phyloP scores from a whole-genome alignment of 1,140 invertebrate genomes.

The Nymphalis io region DNA sequence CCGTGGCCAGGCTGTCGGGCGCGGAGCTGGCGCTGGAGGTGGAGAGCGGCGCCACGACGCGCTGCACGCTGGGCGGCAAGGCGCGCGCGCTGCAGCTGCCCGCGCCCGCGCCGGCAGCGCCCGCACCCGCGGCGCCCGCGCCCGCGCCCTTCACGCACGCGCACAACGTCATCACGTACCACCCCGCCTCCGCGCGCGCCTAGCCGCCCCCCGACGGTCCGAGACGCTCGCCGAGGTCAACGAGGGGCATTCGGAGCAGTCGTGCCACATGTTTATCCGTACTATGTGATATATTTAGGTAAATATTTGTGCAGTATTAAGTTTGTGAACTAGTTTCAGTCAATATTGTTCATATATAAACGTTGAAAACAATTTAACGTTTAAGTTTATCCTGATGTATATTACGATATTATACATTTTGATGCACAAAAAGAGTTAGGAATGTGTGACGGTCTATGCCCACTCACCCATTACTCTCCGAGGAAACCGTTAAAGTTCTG shows the following conservation, averaged over 20 bases:
- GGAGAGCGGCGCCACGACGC: slow-evolving; percentile 73
- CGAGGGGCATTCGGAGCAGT: no score
- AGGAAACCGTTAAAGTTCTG: no score
- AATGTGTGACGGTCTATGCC: no score
- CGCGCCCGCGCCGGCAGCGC: slow-evolving; percentile 36
- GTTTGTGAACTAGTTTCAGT: not conserved
- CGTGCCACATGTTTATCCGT: not conserved
- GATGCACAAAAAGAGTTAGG: no score
- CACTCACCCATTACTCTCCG: no score
- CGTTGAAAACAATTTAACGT: no score
- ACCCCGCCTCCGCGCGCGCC: slow-evolving; percentile 70
- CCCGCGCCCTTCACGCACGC: slow-evolving; percentile 73
- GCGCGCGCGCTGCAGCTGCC: slow-evolving; percentile 69
- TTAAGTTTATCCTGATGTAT: no score
- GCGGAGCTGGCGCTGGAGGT: slow-evolving; percentile 67
- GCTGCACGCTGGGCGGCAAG: slow-evolving; percentile 74
- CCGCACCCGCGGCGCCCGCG: slow-evolving; percentile 32
- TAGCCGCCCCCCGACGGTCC: slow-evolving; percentile 23
- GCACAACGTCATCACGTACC: slow-evolving; percentile 78
- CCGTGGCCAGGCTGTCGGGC: slow-evolving; percentile 67
- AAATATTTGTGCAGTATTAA: slow-evolving; percentile 15
- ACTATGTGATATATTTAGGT: not conserved
- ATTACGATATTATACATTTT: no score
- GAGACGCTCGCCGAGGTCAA: not conserved
- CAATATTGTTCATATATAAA: not conserved